Evolutionary conservation across 2,797 vertebrate genomes (phyloP).

Genomic region (Syngnathus rostellatus): DNA sequence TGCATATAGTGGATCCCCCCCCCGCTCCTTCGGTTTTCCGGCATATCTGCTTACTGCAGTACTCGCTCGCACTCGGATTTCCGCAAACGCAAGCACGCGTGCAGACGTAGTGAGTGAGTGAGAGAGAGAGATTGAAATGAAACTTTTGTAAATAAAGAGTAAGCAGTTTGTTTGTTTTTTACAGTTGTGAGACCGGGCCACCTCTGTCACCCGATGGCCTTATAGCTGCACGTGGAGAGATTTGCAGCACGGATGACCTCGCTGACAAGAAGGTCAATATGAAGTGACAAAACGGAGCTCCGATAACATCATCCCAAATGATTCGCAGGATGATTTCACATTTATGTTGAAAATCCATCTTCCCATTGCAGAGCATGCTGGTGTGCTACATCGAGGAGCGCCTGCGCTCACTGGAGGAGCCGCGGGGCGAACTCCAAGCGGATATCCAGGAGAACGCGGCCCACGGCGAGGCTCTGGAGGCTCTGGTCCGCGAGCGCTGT

Average conservation of each 20-base stretch:
- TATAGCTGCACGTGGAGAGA: slow-evolving; percentile 20
- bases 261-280: slow-evolving; percentile 65
- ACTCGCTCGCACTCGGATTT: slow-evolving; percentile 16
- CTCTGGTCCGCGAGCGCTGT: slow-evolving; percentile 62
- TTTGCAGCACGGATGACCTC: slow-evolving; percentile 44
- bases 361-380: slow-evolving; percentile 58
- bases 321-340: background rate
- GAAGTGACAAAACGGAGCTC: background rate
- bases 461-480: slow-evolving; percentile 59
- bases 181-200: slow-evolving; percentile 40
- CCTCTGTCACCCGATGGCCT: slow-evolving; percentile 19
- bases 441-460: slow-evolving; percentile 59
- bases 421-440: slow-evolving; percentile 50
- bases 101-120: background rate
- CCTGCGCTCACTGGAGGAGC: slow-evolving; percentile 61
- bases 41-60: slow-evolving; percentile 32
- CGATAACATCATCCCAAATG: background rate
- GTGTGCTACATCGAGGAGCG: slow-evolving; percentile 59
- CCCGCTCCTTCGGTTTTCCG: background rate
- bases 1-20: background rate
- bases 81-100: slow-evolving; percentile 27
- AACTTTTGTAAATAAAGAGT: background rate
- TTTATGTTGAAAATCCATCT: too few relatives aligned
- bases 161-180: slow-evolving; percentile 15
- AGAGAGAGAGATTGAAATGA: background rate